Base-by-base conservation (phyloP, 2,113 vertebrate genomes). In the Channa maculata region DNA sequence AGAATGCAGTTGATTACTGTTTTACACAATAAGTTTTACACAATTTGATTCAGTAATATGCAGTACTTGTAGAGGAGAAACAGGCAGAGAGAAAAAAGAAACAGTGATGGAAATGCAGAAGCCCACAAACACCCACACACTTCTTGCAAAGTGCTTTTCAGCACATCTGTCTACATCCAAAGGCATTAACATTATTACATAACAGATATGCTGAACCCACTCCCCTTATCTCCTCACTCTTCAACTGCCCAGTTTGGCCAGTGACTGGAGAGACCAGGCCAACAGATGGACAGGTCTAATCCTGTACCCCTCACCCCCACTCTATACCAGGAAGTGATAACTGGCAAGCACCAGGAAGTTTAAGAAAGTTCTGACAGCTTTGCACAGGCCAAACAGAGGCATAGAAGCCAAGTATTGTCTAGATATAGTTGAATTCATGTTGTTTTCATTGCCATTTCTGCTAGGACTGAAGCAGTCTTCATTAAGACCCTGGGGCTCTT, bases 121-220 rank as follows among this genome's bases (percentile, higher is more conserved):
- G 33, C 36, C 15, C 12, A 46, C 60, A 13, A 24, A 24, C 24
- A 24, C 24, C 24, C 24, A 12, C 33, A 34, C 33, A 70, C 55
- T 52, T 53, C 4, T 45, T 6, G 58, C n/a, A 67, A 67, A 82
- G 66, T 44, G n/a, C 57, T 77, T 52, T 53, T 62, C 53, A 55
- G 52, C 77, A 77, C 89, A 86, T 85, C 86, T 80, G 87, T 72
- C 64, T 24, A 52, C 63, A 48, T 85, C 75, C 58, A 69, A 79
- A 73, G 52, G 65, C 84, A 81, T 87, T 82, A 74, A 76, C 24
- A 10, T 68, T 61, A 82, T 90, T 88, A 81, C 79, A 75, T 83
- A 89, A 92, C 41, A 9, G 38, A 70, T 64, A 58, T 4, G 24
- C 38, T 41, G 39, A 37, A 41, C 62, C 12, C 34, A 13, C 62